These are phyloP conservation scores for Galaxias olidus DNA, from an alignment of 2,797 vertebrate species.

Conservation along the genomic window DNA sequence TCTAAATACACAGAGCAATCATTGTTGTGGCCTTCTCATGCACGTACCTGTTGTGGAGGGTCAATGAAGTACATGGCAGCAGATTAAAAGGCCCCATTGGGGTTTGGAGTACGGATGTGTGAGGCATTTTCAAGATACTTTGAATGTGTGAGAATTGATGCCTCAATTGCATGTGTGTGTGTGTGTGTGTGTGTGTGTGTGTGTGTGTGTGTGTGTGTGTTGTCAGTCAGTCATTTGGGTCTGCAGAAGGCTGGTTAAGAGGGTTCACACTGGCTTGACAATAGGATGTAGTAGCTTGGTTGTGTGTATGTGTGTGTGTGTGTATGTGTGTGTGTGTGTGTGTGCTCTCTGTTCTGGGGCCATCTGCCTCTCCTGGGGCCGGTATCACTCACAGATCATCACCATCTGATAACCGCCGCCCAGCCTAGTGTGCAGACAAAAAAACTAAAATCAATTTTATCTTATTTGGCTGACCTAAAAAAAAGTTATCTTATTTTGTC, in stretches of 20 bases:
- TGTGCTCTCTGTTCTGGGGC: constrained; percentile 77
- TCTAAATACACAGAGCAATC: background rate
- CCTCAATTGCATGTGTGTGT: constrained; percentile 15
- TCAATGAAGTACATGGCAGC: background rate
- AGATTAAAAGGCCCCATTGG: constrained; percentile 11
- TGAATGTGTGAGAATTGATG: constrained; percentile 11
- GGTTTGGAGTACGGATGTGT: constrained; percentile 18
- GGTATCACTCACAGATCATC: constrained; percentile 82
- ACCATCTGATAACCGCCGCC: constrained; percentile 77
- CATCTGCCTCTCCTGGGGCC: constrained; percentile 75
- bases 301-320: constrained; percentile 37
- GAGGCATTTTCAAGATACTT: constrained; percentile 7
- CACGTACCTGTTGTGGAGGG: background rate
- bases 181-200: background rate
- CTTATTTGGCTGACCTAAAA: background rate
- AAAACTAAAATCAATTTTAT: background rate
- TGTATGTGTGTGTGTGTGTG: constrained; percentile 19
- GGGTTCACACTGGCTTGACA: constrained; percentile 33
- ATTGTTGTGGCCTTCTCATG: background rate
- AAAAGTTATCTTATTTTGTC: background rate
- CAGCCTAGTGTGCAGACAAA: constrained; percentile 61
- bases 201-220: background rate
- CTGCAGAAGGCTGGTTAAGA: constrained; percentile 2
- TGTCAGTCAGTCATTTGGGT: background rate
- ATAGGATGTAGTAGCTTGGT: constrained; percentile 43